phyloP scores from a whole-genome alignment of 2,113 vertebrate species.

The cattle (Bos taurus) region ARS-UCD2.0 NC_037338.1:5989001-5989500 shows the following conservation, averaged over 20 bases:
- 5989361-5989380: not conserved
- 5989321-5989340: not conserved
- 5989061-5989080: conserved; percentile 89
- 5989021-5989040: not conserved
- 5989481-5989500: not conserved
- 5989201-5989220: conserved; percentile 89
- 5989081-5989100: conserved; percentile 88
- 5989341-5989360: not conserved
- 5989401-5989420: not conserved
- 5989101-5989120: conserved; percentile 83
- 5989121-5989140: conserved; percentile 90
- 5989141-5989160: conserved; percentile 89
- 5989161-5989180: conserved; percentile 82
- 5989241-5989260: not conserved
- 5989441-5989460: not conserved
- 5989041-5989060: conserved; percentile 86
- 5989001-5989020: conserved; percentile 81
- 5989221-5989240: conserved; percentile 79
- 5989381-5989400: not conserved
- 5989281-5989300: not conserved
- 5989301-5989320: not conserved
- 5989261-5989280: not conserved
- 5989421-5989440: not conserved
- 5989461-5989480: not conserved
- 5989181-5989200: conserved; percentile 94